These are phyloP conservation scores for Petaurus breviceps DNA, from an alignment of 2,113 vertebrate species.

Conservation along the genomic window DNA sequence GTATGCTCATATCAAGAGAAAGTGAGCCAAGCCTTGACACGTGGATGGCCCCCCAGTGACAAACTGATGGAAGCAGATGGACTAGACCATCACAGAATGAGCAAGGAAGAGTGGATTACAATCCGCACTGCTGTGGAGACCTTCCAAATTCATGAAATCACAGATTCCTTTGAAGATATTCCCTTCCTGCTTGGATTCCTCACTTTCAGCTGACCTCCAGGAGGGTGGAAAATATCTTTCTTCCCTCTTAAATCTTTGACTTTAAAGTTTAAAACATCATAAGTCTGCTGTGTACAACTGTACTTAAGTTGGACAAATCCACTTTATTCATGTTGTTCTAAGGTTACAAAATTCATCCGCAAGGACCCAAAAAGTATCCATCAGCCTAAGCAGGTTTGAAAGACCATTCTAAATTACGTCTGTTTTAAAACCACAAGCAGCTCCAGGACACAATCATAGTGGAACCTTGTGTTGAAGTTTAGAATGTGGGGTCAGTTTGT, in stretches of 20 bases:
- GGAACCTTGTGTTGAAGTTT: constrained; percentile 10
- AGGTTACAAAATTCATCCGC: constrained; percentile 4
- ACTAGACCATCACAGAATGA: neutral
- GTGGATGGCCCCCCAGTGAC: neutral
- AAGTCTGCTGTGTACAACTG: neutral
- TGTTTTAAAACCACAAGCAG: neutral
- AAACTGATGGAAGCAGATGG: neutral
- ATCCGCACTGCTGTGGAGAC: neutral
- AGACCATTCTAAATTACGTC: neutral
- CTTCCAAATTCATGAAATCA: neutral
- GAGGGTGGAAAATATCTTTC: neutral
- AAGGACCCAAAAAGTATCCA: constrained; percentile 19
- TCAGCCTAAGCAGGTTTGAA: constrained; percentile 17
- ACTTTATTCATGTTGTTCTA: constrained; percentile 12
- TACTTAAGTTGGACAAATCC: constrained; percentile 7
- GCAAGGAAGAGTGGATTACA: neutral
- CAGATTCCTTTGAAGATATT: neutral
- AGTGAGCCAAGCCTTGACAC: neutral
- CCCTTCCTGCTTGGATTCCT: neutral
- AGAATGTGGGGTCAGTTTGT: constrained; percentile 13
- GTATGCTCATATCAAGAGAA: neutral
- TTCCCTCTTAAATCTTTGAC: neutral
- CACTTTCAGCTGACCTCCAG: neutral
- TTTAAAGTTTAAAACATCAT: neutral
- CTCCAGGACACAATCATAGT: neutral